A percentile compares a stretch with the other conserved stretches of the same genome.
Conservation (phyloP, 2,888 invertebrate genomes). For the Mythimna loreyi region DNA sequence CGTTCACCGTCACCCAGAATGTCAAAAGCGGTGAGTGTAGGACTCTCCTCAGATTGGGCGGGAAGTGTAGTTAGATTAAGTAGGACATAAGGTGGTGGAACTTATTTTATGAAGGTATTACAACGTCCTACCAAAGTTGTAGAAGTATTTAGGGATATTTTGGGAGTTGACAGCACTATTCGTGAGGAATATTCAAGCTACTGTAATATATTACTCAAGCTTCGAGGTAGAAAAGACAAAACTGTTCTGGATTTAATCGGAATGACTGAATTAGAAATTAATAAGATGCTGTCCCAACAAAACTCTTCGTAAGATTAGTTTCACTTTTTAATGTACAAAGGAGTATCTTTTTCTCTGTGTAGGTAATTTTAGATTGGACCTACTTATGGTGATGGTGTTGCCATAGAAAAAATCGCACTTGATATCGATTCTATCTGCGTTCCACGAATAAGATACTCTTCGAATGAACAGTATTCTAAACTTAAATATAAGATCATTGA, state of each 20-base stretch:
- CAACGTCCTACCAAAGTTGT: not conserved
- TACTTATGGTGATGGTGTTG: constrained; percentile 65
- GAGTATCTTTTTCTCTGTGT: constrained; percentile 82
- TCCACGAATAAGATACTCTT: constrained; percentile 80
- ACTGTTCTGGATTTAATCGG: not conserved
- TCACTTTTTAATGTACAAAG: constrained; percentile 70
- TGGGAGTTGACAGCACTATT: not conserved
- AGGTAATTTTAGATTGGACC: constrained; percentile 33
- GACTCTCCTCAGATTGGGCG: constrained; percentile 76
- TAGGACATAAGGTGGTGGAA: constrained; percentile 65
- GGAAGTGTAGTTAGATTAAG: constrained; percentile 73
- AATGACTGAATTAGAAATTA: constrained; percentile 37
- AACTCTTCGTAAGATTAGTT: constrained; percentile 69
- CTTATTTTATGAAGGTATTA: constrained; percentile 63
- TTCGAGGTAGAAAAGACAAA: constrained; percentile 2
- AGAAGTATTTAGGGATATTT: not conserved
- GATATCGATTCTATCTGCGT: constrained; percentile 49
- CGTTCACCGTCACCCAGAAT: constrained; percentile 98
- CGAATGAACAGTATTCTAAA: constrained; percentile 67
- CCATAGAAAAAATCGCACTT: constrained; percentile 58
- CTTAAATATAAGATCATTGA: constrained; percentile 64
- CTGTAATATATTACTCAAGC: not conserved
- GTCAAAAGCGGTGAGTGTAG: constrained; percentile 92
- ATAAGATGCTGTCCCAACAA: constrained; percentile 6
- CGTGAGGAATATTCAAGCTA: not conserved